Percentiles rank a stretch among this genome's conserved stretches.
These are phyloP conservation scores for Amiota mariae DNA, from an alignment of 2,888 invertebrate genomes.

Conservation along the genomic window DNA sequence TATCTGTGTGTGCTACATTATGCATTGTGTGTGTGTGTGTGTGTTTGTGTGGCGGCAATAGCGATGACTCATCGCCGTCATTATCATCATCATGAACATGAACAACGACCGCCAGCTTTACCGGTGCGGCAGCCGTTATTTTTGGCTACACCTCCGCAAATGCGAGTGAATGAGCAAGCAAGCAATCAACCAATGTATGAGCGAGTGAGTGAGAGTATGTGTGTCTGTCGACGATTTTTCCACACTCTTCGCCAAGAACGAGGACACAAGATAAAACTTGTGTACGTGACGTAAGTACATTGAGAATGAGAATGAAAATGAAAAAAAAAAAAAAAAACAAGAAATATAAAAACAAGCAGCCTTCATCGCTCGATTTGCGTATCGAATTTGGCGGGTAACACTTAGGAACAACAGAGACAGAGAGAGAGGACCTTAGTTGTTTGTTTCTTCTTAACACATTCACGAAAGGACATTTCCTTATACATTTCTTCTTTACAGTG, in stretches of 20 bases:
- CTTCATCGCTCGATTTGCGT: not conserved
- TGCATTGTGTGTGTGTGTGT: constrained; percentile 46
- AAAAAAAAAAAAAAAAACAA: constrained; percentile 14
- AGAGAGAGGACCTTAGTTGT: no score
- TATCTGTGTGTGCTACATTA: constrained; percentile 58
- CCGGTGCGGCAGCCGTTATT: constrained; percentile 37
- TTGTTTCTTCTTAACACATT: constrained; percentile 32
- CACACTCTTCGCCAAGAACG: constrained; percentile 47
- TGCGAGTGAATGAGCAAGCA: constrained; percentile 28
- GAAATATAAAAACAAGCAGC: constrained; percentile 8
- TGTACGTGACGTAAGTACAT: constrained; percentile 52
- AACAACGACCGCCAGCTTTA: constrained; percentile 35
- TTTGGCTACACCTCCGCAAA: constrained; percentile 35
- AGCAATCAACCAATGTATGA: not conserved
- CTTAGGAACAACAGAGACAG: not conserved
- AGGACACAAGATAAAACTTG: constrained; percentile 47
- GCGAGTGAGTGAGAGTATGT: constrained; percentile 11
- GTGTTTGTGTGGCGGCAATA: constrained; percentile 51
- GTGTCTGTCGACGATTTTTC: constrained; percentile 11
- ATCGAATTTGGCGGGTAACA: constrained; percentile 33
- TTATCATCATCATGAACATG: constrained; percentile 29
- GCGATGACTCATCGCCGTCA: constrained; percentile 61
- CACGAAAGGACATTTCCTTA: constrained; percentile 64
- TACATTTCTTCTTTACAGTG: constrained; percentile 42
- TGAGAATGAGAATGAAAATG: constrained; percentile 12